phyloP scores from a whole-genome alignment of 2,797 vertebrate genomes.

The Premnoplex brunnescens region DNA sequence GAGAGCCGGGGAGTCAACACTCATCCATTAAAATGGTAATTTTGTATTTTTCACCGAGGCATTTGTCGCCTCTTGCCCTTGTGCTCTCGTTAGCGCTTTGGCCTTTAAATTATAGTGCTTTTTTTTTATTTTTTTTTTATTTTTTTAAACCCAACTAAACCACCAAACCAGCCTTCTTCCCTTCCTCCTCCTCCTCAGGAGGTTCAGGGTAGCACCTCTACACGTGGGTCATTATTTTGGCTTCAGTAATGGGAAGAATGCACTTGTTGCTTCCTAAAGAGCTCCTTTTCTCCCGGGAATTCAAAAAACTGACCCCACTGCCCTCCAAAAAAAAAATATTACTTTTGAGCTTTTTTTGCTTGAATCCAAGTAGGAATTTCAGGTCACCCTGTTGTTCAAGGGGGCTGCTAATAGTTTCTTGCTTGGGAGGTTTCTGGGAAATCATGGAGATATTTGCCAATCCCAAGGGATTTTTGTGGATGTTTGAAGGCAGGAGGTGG shows the following conservation, averaged over 20 bases:
- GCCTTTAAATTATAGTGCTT: conserved; percentile 41
- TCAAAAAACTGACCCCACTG: not conserved
- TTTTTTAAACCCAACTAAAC: not conserved
- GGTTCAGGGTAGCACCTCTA: fast-evolving
- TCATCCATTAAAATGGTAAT: conserved; percentile 50
- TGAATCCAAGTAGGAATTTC: not conserved
- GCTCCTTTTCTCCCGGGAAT: not conserved
- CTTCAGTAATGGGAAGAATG: not conserved
- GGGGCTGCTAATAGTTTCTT: not conserved
- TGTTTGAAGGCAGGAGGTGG: not conserved
- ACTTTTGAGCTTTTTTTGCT: not conserved
- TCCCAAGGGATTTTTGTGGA: not conserved
- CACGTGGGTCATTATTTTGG: not conserved
- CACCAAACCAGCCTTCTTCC: not conserved
- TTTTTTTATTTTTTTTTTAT: not conserved
- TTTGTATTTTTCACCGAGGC: conserved; percentile 44
- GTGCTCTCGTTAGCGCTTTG: conserved; percentile 13
- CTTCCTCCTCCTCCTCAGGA: not conserved
- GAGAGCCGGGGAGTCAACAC: conserved; percentile 5
- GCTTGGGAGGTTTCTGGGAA: not conserved
- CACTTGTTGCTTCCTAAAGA: not conserved
- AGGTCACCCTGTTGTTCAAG: not conserved
- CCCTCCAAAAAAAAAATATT: fast-evolving
- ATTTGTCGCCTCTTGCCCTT: conserved; percentile 18
- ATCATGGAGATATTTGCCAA: not conserved